Percentiles rank a stretch among this genome's conserved stretches.
phyloP scores from a whole-genome alignment of 2,797 vertebrate species.

The Manis pentadactyla region DNA sequence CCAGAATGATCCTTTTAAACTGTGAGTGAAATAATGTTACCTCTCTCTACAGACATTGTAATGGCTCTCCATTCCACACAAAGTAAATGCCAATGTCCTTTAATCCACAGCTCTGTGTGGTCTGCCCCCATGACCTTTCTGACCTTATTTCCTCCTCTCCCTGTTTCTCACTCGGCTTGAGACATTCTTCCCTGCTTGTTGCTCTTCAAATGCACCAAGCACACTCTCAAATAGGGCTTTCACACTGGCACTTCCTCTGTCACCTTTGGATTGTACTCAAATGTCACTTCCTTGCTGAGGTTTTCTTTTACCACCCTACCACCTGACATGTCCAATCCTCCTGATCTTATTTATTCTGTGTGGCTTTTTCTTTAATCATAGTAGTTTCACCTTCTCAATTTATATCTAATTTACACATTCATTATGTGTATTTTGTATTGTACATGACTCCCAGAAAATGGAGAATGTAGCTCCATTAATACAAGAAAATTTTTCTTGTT shows the following conservation, averaged over 20 bases:
- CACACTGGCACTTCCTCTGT: not conserved
- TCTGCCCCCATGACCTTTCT: not conserved
- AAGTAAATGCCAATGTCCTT: not conserved
- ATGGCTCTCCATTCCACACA: not conserved
- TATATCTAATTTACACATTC: not conserved
- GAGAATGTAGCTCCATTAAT: not conserved
- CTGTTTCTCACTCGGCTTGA: not conserved
- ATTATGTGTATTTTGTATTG: not conserved
- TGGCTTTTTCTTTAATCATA: not conserved
- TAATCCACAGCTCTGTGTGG: not conserved
- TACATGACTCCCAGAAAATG: not conserved
- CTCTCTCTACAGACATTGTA: not conserved
- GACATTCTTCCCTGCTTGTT: not conserved
- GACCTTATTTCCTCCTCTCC: not conserved
- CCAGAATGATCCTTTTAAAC: not conserved
- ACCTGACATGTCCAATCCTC: not conserved
- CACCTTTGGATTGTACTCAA: not conserved
- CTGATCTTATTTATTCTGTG: not conserved
- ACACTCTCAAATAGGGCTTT: not conserved
- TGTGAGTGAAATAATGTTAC: not conserved
- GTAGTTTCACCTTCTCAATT: not conserved
- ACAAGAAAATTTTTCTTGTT: not conserved
- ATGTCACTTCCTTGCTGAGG: not conserved
- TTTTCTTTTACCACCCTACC: rapidly evolving
- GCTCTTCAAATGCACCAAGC: not conserved